phyloP scores from a whole-genome alignment of 2,888 invertebrate genomes.

The Drosophila niveifrons region DNA sequence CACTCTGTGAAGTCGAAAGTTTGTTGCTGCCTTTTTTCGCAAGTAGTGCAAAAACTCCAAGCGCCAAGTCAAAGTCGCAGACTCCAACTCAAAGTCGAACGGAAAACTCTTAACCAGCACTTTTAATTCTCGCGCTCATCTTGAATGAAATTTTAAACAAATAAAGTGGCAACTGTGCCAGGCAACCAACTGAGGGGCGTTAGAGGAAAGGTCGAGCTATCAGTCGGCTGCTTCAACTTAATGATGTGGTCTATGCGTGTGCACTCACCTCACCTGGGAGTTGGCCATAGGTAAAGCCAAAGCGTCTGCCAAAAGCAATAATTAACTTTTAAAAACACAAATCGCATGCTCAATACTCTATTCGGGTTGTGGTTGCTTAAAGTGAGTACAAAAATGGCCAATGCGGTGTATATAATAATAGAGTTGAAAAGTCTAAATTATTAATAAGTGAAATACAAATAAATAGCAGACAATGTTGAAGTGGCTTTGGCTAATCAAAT shows the following conservation, averaged over 20 bases:
- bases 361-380: neutral
- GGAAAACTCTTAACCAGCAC: conserved; percentile 61
- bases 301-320: conserved; percentile 25
- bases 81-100: conserved; percentile 7
- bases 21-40: conserved; percentile 38
- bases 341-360: conserved; percentile 10
- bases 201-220: neutral
- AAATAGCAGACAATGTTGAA: too few relatives aligned
- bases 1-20: conserved; percentile 31
- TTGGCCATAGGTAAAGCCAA: conserved; percentile 32
- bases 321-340: neutral
- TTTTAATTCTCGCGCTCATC: conserved; percentile 70
- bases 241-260: conserved; percentile 66
- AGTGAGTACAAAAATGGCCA: neutral
- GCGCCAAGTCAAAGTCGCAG: neutral
- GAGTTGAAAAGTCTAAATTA: too few relatives aligned
- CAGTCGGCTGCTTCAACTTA: conserved; percentile 54
- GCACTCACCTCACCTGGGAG: conserved; percentile 19
- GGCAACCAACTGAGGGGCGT: conserved; percentile 1
- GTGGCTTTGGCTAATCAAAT: too few relatives aligned
- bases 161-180: conserved; percentile 58
- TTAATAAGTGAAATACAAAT: too few relatives aligned
- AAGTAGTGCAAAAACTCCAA: conserved; percentile 31
- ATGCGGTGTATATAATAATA: too few relatives aligned
- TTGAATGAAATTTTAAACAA: conserved; percentile 68